These are phyloP conservation scores for Meloe dianella DNA, from an alignment of 2,888 invertebrate species.

Conservation along the genomic window DNA sequence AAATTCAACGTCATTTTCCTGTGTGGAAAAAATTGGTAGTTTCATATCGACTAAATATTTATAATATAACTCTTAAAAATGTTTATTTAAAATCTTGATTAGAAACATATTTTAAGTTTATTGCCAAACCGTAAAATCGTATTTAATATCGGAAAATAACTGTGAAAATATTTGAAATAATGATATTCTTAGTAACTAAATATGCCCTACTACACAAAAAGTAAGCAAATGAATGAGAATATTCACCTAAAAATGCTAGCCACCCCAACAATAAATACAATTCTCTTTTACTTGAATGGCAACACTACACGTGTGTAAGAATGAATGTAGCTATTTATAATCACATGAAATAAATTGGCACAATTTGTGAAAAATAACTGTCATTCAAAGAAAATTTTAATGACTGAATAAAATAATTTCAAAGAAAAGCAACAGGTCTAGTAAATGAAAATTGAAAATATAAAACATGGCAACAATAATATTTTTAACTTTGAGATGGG, in stretches of 20 bases:
- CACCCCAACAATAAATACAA: neutral
- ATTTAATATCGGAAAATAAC: neutral
- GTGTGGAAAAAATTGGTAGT: neutral
- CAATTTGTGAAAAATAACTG: neutral
- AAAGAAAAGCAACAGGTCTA: conserved; percentile 7
- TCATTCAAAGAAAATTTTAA: neutral
- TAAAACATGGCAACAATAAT: conserved; percentile 2
- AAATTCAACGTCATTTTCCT: neutral
- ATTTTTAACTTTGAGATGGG: neutral
- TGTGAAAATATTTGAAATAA: neutral
- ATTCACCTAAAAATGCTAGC: neutral
- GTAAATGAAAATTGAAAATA: neutral
- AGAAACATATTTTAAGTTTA: neutral
- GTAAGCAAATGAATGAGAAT: neutral
- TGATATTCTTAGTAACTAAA: neutral
- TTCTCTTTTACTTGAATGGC: neutral
- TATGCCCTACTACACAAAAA: neutral
- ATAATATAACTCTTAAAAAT: neutral
- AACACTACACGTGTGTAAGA: neutral
- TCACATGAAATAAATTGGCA: neutral
- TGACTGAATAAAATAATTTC: neutral
- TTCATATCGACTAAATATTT: neutral
- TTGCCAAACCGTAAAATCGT: neutral
- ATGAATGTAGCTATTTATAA: neutral
- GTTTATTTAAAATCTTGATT: neutral